Conservation (phyloP, 2,888 invertebrate species). For the Asteroscopus sphinx region DNA sequence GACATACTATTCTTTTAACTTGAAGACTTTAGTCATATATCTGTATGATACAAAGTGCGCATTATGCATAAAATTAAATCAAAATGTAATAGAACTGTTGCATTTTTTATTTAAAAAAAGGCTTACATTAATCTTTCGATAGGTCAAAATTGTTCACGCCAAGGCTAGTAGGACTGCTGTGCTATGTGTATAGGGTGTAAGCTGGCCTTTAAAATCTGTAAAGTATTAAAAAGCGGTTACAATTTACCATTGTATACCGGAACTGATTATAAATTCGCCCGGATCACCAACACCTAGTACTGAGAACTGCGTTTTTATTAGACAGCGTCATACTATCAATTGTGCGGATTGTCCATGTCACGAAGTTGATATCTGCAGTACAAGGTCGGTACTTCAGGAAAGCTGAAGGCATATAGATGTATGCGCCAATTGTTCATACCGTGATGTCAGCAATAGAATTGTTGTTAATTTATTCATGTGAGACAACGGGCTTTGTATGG, state of each 20-base stretch:
- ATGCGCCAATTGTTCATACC: conserved; percentile 17
- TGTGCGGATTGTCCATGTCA: conserved; percentile 39
- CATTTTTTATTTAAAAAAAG: too few species aligned
- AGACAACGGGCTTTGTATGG: too few species aligned
- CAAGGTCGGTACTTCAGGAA: conserved; percentile 44
- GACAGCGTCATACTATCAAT: conserved; percentile 24
- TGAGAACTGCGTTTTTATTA: conserved; percentile 36
- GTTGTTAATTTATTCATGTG: neutral
- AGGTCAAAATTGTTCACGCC: too few species aligned
- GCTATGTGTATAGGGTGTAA: too few species aligned
- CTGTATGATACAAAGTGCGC: too few species aligned
- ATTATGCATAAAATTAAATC: too few species aligned
- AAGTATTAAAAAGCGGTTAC: neutral
- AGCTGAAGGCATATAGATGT: conserved; percentile 24
- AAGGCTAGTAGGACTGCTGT: too few species aligned
- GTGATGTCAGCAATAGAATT: conserved; percentile 32
- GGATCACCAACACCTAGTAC: conserved; percentile 30
- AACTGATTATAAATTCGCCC: conserved; percentile 18
- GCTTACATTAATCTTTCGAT: too few species aligned
- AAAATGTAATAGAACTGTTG: too few species aligned
- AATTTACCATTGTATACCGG: conserved; percentile 24
- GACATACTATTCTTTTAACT: too few species aligned
- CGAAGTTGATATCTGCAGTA: conserved; percentile 41
- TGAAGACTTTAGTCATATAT: too few species aligned
- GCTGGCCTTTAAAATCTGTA: too few species aligned